phyloP scores from a whole-genome alignment of 1,140 invertebrate species.

The Plutomurus gul region DNA sequence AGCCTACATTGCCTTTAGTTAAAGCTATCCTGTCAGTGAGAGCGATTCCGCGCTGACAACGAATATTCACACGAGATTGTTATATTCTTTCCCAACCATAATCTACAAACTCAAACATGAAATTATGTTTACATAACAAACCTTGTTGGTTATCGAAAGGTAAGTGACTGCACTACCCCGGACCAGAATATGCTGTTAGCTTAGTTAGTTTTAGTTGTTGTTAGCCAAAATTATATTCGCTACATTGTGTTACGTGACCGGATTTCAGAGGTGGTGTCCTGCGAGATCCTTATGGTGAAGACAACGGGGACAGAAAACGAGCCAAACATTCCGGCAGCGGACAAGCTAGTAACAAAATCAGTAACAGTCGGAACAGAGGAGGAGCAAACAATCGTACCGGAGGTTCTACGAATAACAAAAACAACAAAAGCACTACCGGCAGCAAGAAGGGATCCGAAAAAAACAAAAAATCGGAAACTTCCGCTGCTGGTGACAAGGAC shows the following conservation, averaged over 20 bases:
- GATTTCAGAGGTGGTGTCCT: conserved; percentile 12
- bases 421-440: not conserved
- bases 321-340: not conserved
- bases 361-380: not conserved
- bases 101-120: too few relatives aligned
- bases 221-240: not conserved
- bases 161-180: too few relatives aligned
- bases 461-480: not conserved
- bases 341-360: conserved; percentile 4
- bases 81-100: too few relatives aligned
- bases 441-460: conserved; percentile 7
- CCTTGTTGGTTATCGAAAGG: too few relatives aligned
- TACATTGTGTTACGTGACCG: not conserved
- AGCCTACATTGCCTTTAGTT: too few relatives aligned
- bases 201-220: too few relatives aligned
- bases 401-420: too few relatives aligned
- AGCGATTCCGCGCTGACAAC: too few relatives aligned
- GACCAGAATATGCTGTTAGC: too few relatives aligned
- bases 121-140: too few relatives aligned
- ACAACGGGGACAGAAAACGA: not conserved
- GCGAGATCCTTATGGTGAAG: conserved; percentile 29
- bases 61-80: too few relatives aligned
- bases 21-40: too few relatives aligned
- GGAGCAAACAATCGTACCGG: not conserved
- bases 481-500: not conserved